Conservation (phyloP, 2,797 vertebrate genomes). For the Limnodromus scolopaceus region DNA sequence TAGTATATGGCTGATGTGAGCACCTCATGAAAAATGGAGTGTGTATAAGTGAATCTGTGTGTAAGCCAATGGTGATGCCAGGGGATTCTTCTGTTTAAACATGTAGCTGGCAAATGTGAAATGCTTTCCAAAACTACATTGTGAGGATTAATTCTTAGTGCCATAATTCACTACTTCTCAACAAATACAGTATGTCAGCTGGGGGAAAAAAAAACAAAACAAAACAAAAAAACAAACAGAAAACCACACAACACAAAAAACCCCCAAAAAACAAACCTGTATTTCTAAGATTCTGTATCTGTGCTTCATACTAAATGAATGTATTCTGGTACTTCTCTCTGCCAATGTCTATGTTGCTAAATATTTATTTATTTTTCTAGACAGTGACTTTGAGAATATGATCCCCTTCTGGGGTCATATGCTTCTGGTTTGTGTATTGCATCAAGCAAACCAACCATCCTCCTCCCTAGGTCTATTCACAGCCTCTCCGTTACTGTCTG, state of each 20-base stretch:
- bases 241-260: too few relatives aligned
- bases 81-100: constrained; percentile 1
- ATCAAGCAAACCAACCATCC: background rate
- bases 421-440: background rate
- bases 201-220: background rate
- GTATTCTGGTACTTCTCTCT: background rate
- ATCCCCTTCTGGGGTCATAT: background rate
- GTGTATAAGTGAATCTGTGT: background rate
- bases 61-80: background rate
- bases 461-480: background rate
- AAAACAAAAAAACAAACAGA: too few relatives aligned
- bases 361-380: background rate
- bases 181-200: background rate
- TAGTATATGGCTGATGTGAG: background rate
- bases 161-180: background rate
- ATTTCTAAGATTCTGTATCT: background rate
- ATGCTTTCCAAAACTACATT: background rate
- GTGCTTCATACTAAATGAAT: background rate
- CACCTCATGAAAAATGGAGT: constrained; percentile 23
- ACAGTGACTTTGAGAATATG: background rate
- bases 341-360: background rate
- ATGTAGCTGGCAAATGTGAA: background rate
- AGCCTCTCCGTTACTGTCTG: background rate
- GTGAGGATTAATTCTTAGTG: background rate
- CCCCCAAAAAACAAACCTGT: background rate